Conservation (phyloP, 2,113 vertebrate genomes). For the Rhinoderma darwinii region DNA sequence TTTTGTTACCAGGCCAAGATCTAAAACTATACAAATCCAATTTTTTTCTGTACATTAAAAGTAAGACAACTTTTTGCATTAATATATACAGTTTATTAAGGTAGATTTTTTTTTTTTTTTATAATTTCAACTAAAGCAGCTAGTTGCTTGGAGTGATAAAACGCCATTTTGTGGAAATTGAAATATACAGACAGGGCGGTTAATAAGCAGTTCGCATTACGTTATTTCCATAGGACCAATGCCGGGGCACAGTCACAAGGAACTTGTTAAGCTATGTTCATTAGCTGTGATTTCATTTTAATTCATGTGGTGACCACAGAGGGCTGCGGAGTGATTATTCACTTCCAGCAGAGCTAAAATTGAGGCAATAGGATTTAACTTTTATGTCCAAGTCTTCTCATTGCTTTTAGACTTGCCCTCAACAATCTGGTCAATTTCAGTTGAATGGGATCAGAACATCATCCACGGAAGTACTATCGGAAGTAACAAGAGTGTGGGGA, state of each 20-base stretch:
- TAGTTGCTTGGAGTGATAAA: background rate
- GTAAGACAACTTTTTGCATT: too few species aligned
- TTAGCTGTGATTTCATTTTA: background rate
- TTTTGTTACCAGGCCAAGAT: too few species aligned
- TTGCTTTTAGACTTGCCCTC: background rate
- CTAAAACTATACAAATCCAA: too few species aligned
- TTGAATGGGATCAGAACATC: background rate
- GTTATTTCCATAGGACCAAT: background rate
- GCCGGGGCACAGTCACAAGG: background rate
- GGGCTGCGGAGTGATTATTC: background rate
- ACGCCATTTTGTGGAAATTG: background rate
- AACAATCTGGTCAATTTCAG: background rate
- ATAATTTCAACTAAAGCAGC: background rate
- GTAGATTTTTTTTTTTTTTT: too few species aligned
- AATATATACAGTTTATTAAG: background rate
- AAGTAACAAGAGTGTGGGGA: too few species aligned
- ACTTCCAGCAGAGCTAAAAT: background rate
- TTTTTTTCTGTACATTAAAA: too few species aligned
- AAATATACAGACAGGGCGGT: background rate
- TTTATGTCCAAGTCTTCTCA: background rate
- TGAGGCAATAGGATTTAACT: background rate
- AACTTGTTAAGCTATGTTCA: background rate
- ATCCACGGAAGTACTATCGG: too few species aligned
- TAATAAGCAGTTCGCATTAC: background rate
- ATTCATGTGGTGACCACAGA: constrained; percentile 18